phyloP scores from a whole-genome alignment of 2,888 invertebrate genomes.

The Ormyrus labotus region DNA sequence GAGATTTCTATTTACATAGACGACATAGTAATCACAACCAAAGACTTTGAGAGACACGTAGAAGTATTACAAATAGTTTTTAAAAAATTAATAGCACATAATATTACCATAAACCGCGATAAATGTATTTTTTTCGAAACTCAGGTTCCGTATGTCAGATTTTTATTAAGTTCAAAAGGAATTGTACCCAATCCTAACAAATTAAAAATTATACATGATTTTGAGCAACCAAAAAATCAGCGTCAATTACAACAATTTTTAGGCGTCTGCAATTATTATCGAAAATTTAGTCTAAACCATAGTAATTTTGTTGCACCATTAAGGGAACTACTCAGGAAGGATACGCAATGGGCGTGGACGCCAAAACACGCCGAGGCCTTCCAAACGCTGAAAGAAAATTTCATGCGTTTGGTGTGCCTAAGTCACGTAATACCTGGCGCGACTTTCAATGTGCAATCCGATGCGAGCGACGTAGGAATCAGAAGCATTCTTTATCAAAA shows the following conservation, averaged over 20 bases:
- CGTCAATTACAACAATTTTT: constrained; percentile 1
- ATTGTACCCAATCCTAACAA: not conserved
- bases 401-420: not conserved
- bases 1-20: no score
- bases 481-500: constrained; percentile 2
- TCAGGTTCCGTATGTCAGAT: not conserved
- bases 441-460: not conserved
- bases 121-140: not conserved
- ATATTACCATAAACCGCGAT: no score
- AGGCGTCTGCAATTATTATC: constrained; percentile 4
- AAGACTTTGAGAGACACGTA: no score
- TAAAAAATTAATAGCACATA: no score
- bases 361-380: not conserved
- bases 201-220: not conserved
- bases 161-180: not conserved
- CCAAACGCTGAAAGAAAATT: not conserved
- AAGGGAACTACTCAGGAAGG: not conserved
- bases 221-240: not conserved
- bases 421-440: not conserved
- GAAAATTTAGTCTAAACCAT: not conserved
- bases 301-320: not conserved
- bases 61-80: no score
- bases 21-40: no score
- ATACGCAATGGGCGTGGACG: not conserved
- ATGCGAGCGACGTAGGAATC: not conserved